Conservation (phyloP, 2,888 invertebrate species). For the Dynastes grantii region DNA sequence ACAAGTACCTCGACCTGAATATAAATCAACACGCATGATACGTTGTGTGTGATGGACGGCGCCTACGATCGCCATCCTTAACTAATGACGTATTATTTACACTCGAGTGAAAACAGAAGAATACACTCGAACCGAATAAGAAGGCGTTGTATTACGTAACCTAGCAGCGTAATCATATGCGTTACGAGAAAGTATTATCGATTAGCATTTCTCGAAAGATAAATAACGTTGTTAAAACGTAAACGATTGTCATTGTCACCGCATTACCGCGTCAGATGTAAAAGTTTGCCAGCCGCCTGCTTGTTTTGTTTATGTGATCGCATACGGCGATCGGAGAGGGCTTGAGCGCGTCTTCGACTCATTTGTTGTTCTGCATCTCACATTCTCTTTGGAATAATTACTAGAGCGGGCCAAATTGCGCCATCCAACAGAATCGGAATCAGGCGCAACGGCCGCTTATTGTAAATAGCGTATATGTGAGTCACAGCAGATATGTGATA, state of each 20-base stretch:
- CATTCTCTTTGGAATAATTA: no score
- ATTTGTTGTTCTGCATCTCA: neutral
- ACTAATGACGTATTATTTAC: neutral
- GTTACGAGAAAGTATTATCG: slow-evolving; percentile 29
- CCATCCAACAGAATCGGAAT: no score
- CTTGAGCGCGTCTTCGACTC: slow-evolving; percentile 7
- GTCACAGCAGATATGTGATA: no score
- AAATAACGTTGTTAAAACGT: neutral
- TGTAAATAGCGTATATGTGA: no score
- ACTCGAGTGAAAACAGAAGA: neutral
- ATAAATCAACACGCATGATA: no score
- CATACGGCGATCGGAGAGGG: slow-evolving; percentile 41
- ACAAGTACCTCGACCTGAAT: no score
- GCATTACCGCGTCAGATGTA: slow-evolving; percentile 49
- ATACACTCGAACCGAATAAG: neutral
- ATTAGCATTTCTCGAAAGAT: neutral
- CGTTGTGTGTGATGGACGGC: neutral
- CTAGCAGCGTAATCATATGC: neutral
- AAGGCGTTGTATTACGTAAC: neutral
- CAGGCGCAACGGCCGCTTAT: no score
- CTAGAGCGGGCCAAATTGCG: no score
- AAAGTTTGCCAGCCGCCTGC: slow-evolving; percentile 71
- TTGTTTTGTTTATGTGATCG: slow-evolving; percentile 59
- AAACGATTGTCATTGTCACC: slow-evolving; percentile 22
- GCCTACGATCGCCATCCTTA: neutral